Evolutionary conservation across 2,113 vertebrate species (phyloP), one percentile per base, ranked within the genome.

Genomic region (Datnioides undecimradiatus): DNA sequence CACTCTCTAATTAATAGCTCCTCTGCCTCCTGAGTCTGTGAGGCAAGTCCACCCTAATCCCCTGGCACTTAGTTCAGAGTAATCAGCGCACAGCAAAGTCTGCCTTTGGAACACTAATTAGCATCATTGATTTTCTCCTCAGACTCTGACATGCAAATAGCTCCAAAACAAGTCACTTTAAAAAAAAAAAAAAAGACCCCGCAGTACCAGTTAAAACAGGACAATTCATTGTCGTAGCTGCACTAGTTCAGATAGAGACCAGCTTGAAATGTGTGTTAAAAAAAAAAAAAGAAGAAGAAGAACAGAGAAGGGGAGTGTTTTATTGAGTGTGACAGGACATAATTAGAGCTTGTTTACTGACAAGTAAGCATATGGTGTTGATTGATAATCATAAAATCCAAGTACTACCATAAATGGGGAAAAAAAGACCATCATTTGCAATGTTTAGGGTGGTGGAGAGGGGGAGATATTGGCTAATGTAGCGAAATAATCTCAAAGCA

Each of bases 91-190:
- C 76, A 77, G 87, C 84, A 87, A 90, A 91, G 63, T 79, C 90
- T 87, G 90, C 83, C 86, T 88, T 86, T 92, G 89, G 82, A 92
- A 91, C 84, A 70, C 81, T 93, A 93, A 93, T 93, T 93, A 93
- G 88, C 88, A 90, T 91, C 92, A 92, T 84, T 91, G 91, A 94
- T 89, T 91, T 89, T 84, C 80, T 78, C 67, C 64, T 79, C 83
- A 72, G 73, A 89, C 77, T 89, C 73, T 87, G 81, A 90, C 87
- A 86, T 91, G 78, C 81, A 92, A 93, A 93, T 79, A 88, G 63
- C 80, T 80, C 5, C 13, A 88, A 90, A 87, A 87, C 62, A 85
- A 86, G 84, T 82, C 38, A 72, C 54, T 79, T 79, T 79, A 52
- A 73, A 60, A n/a, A n/a, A n/a, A n/a, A n/a, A n/a, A n/a, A n/a